Evolutionary conservation across 2,113 vertebrate species (phyloP), one percentile per base, ranked within the genome.

Genomic region (Grallaria varia): DNA sequence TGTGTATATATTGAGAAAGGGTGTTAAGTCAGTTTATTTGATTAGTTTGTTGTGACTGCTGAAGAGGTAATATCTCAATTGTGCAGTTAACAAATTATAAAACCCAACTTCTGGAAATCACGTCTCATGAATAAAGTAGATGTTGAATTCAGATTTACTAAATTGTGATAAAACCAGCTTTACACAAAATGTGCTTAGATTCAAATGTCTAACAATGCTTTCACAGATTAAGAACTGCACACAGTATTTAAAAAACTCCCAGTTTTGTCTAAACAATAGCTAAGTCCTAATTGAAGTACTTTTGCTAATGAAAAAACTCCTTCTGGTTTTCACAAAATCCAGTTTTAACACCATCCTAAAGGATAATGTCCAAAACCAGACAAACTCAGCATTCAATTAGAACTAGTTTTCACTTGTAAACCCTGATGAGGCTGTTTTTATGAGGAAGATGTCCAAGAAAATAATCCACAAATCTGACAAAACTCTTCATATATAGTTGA

Each of bases 31-130:
- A 73, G 67, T 30, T 59, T 66, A 80, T 92, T 89, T 63, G 83
- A 86, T 96, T 71, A 74, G 83, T 74, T 88, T 76, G 44, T 39
- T 89, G 55, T 49, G 86, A 90, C 95, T 96, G 88, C 76, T 84
- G 79, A 92, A 92, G 85, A 85, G 49, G 62, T 16, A 64, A 87
- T 89, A 67, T 69, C 67, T 95, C 82, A 90, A 68, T 88, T 50
- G 67, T 40, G 30, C 81, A 83, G 72, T 68, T 89, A 87, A 84
- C 63, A 82, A 93, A 88, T 94, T 79, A 87, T 73, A 91, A 85
- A 92, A 72, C n/a, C 44, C 52, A 49, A 94, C 83, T 90, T 83
- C 53, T 95, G 59, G 37, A 95, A 95, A 84, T 85, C 71, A 24
- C 35, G 20, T 47, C 40, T 89, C 22, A 50, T 72, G 50, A 95